Conservation (phyloP, 2,113 vertebrate genomes). For the Hydrolagus affinis region DNA sequence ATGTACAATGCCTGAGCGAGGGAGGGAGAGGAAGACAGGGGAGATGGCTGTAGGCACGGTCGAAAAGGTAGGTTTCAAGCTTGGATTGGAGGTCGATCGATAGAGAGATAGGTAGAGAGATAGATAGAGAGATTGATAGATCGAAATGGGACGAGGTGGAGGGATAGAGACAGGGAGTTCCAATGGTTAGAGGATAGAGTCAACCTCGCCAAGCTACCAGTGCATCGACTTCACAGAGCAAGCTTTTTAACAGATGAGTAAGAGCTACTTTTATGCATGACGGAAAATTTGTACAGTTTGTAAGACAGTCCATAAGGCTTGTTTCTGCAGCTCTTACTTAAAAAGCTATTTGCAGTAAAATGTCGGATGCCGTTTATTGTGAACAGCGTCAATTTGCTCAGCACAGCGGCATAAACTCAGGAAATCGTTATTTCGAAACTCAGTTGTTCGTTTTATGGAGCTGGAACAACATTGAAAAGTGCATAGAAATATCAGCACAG, state of each 20-base stretch:
- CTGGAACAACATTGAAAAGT: background rate
- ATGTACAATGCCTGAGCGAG: no score
- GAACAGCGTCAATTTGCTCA: background rate
- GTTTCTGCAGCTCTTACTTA: background rate
- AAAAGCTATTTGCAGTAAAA: conserved; percentile 29
- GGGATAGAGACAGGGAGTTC: no score
- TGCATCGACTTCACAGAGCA: background rate
- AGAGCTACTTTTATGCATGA: background rate
- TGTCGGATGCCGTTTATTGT: background rate
- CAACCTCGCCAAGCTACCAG: background rate
- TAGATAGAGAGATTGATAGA: no score
- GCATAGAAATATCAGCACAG: background rate
- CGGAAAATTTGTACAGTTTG: background rate
- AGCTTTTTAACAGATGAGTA: background rate
- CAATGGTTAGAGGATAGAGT: no score
- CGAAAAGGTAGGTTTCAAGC: no score
- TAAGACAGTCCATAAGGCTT: background rate
- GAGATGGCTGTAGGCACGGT: no score
- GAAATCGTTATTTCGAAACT: background rate
- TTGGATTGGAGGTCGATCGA: no score
- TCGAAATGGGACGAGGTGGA: no score
- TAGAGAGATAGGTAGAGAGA: no score
- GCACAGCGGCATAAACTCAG: background rate
- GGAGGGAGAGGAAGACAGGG: no score
- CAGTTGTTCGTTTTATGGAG: background rate